Percentiles rank a stretch among this genome's conserved stretches.
These are phyloP conservation scores for Salminus brasiliensis DNA, from an alignment of 2,113 vertebrate species.

Conservation along the genomic window DNA sequence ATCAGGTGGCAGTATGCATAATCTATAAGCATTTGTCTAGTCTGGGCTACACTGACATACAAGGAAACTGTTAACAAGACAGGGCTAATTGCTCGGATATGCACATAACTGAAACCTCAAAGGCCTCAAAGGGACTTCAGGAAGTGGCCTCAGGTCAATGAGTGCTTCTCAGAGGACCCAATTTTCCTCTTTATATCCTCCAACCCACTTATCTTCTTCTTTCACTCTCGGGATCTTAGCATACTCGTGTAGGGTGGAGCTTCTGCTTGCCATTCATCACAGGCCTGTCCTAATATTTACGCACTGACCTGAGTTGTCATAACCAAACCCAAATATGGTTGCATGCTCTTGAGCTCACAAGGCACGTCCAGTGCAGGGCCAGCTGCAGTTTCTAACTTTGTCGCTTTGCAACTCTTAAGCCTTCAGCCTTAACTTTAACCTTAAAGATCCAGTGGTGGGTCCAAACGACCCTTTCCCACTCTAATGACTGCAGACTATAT, in stretches of 20 bases:
- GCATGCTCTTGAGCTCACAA: constrained; percentile 14
- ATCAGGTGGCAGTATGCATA: not conserved
- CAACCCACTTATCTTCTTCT: not conserved
- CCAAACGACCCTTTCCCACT: not conserved
- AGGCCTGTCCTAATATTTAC: constrained; percentile 68
- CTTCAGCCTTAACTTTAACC: not conserved
- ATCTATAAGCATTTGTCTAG: not conserved
- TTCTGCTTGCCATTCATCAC: constrained; percentile 43
- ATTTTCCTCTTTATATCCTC: constrained; percentile 24
- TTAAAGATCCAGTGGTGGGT: not conserved
- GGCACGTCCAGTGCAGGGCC: constrained; percentile 40
- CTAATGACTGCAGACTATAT: not conserved
- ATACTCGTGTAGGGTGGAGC: constrained; percentile 25
- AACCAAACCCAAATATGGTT: constrained; percentile 67
- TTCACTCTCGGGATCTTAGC: not conserved
- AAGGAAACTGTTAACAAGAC: constrained; percentile 14
- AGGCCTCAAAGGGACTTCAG: constrained; percentile 20
- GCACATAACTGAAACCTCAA: not conserved
- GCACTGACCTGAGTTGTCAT: constrained; percentile 48
- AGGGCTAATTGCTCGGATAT: constrained; percentile 19
- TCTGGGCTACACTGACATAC: not conserved
- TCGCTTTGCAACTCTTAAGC: constrained; percentile 1
- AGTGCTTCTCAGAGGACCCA: constrained; percentile 6
- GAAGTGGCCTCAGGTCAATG: constrained; percentile 37
- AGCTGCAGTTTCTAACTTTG: constrained; percentile 47